Evolutionary conservation across 92 coral and sea anemone genomes (phyloP).

Genomic region (Siderastrea radians): DNA sequence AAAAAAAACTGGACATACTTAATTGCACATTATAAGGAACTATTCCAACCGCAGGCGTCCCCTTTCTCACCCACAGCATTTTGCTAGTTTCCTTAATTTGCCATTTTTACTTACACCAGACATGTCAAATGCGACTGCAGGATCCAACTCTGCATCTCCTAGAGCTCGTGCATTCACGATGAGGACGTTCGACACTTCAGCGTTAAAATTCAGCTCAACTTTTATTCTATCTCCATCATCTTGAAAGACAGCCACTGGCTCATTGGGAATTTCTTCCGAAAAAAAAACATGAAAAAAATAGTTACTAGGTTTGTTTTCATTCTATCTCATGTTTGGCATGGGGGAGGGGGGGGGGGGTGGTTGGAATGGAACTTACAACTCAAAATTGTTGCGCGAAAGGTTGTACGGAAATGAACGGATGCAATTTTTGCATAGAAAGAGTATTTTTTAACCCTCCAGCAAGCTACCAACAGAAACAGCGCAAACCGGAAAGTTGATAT

Average conservation of each 20-base stretch:
- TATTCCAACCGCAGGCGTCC: too few species aligned
- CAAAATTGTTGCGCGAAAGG: too few species aligned
- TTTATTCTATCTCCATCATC: conserved; percentile 35
- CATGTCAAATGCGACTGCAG: conserved; percentile 41
- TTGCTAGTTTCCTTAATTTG: neutral
- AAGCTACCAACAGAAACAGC: too few species aligned
- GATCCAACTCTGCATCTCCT: conserved; percentile 33
- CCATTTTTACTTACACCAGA: conserved; percentile 10
- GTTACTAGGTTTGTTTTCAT: neutral
- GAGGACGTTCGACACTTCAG: conserved; percentile 74
- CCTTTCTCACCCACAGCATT: too few species aligned
- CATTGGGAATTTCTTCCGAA: conserved; percentile 52
- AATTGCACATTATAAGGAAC: too few species aligned
- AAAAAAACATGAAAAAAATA: neutral
- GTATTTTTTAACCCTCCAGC: too few species aligned
- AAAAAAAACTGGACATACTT: too few species aligned
- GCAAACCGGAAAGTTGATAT: too few species aligned
- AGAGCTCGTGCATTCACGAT: conserved; percentile 60
- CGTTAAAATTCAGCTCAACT: conserved; percentile 54
- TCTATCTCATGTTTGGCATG: neutral
- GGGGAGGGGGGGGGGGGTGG: neutral
- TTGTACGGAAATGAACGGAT: too few species aligned
- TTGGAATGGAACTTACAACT: too few species aligned
- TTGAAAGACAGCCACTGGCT: conserved; percentile 60
- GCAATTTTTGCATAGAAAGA: too few species aligned